Percentiles rank a stretch among this genome's conserved stretches.
These are phyloP conservation scores for Linyphia triangularis DNA, from an alignment of 2,888 invertebrate species.

Conservation along the genomic window DNA sequence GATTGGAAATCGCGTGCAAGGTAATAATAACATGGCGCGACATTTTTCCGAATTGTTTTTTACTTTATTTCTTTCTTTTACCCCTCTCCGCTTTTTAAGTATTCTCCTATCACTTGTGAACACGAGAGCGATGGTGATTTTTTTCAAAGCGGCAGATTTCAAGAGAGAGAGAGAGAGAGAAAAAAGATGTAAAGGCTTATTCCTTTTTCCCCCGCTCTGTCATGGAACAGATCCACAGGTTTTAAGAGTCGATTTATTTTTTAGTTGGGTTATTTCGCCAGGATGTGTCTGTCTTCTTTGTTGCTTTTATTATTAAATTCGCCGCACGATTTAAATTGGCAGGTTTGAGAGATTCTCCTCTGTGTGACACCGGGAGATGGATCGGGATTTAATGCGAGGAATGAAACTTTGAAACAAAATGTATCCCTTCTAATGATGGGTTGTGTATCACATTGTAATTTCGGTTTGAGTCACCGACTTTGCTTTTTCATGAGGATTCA, in stretches of 20 bases:
- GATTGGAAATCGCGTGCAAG: slow-evolving; percentile 50
- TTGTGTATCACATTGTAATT: slow-evolving; percentile 67
- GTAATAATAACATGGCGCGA: slow-evolving; percentile 66
- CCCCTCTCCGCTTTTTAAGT: slow-evolving; percentile 4
- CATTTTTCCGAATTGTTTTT: slow-evolving; percentile 39
- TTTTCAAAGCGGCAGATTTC: too few species aligned
- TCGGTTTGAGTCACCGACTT: slow-evolving; percentile 9
- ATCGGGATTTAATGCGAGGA: slow-evolving; percentile 65
- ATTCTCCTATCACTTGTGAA: slow-evolving; percentile 57
- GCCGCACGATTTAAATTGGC: slow-evolving; percentile 59
- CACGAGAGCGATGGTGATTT: slow-evolving; percentile 29
- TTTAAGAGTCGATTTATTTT: background rate
- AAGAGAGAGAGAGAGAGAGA: too few species aligned
- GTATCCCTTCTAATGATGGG: slow-evolving; percentile 64
- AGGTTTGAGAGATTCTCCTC: slow-evolving; percentile 11
- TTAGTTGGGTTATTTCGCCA: background rate
- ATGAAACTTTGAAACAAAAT: slow-evolving; percentile 75
- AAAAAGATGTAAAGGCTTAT: too few species aligned
- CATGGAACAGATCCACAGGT: slow-evolving; percentile 50
- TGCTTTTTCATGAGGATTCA: slow-evolving; percentile 4
- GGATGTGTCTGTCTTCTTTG: slow-evolving; percentile 6
- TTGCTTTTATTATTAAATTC: slow-evolving; percentile 56
- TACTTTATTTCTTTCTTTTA: slow-evolving; percentile 7
- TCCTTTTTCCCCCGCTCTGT: background rate
- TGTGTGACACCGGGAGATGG: slow-evolving; percentile 60